Evolutionary conservation across 2,797 vertebrate genomes (phyloP).

Genomic region (Platalea minor): DNA sequence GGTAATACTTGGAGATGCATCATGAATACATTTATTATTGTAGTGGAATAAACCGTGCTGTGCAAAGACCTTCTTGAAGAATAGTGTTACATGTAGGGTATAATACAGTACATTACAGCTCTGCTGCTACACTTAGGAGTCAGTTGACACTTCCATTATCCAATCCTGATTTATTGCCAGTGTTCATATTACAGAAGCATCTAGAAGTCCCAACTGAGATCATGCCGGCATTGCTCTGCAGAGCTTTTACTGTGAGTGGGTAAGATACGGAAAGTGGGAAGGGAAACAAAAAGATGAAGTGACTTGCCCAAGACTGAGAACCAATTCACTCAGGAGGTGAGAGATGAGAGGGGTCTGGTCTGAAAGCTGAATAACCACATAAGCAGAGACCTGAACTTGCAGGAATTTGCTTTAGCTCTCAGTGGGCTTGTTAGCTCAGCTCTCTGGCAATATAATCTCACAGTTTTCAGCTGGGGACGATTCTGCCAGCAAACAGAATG

Average conservation of each 20-base stretch:
- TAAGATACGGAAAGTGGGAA: neutral
- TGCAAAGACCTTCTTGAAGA: slow-evolving; percentile 44
- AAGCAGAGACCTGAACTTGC: neutral
- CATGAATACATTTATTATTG: slow-evolving; percentile 50
- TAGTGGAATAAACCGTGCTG: slow-evolving; percentile 20
- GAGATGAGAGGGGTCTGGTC: neutral
- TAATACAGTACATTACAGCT: slow-evolving; percentile 34
- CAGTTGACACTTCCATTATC: slow-evolving; percentile 53
- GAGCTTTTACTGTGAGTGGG: neutral
- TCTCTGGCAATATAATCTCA: neutral
- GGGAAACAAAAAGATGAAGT: neutral
- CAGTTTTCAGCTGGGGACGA: neutral
- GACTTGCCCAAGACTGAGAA: neutral
- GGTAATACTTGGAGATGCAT: slow-evolving; percentile 52
- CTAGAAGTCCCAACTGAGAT: slow-evolving; percentile 31
- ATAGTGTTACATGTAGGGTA: neutral
- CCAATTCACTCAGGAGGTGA: neutral
- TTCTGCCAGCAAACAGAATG: neutral
- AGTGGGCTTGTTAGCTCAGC: neutral
- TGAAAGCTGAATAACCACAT: neutral
- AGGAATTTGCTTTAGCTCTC: neutral
- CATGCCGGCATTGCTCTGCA: neutral
- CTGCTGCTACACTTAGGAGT: slow-evolving; percentile 35
- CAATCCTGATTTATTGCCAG: slow-evolving; percentile 37
- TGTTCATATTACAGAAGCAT: slow-evolving; percentile 43